These are phyloP conservation scores for Rousettus leschenaultii DNA, from an alignment of 2,113 vertebrate genomes.

Conservation along the genomic window DNA sequence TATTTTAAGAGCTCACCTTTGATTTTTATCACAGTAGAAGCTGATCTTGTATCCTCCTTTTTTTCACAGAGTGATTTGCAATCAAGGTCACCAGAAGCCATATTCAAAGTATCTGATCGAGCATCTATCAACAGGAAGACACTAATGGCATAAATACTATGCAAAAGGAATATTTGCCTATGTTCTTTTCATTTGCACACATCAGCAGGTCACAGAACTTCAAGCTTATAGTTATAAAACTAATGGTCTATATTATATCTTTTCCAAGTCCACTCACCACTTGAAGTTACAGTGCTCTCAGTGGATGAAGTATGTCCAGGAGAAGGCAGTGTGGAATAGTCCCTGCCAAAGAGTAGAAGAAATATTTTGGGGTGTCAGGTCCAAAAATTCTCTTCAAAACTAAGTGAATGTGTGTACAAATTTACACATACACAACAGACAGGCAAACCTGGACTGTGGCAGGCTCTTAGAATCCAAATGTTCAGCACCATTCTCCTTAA, in stretches of 20 bases:
- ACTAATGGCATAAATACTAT: not conserved
- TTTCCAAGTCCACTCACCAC: slow-evolving; percentile 64
- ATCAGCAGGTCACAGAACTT: not conserved
- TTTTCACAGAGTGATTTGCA: slow-evolving; percentile 13
- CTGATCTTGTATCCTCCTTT: not conserved
- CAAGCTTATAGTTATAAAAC: not conserved
- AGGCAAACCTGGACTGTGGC: slow-evolving; percentile 74
- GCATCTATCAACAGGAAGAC: slow-evolving; percentile 58
- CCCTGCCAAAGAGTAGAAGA: slow-evolving; percentile 65
- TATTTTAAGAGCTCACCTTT: slow-evolving; percentile 13
- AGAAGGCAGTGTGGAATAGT: not conserved
- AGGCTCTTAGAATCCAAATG: not conserved
- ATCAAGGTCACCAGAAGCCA: slow-evolving; percentile 44
- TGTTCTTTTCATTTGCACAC: not conserved
- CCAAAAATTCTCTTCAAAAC: not conserved
- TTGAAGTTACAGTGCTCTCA: not conserved
- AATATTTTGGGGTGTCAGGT: not conserved
- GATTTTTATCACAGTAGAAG: not conserved
- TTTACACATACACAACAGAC: not conserved
- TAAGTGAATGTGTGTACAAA: not conserved
- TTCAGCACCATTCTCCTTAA: slow-evolving; percentile 62
- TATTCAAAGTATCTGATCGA: slow-evolving; percentile 53
- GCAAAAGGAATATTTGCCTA: slow-evolving; percentile 42
- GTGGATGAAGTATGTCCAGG: slow-evolving; percentile 8
- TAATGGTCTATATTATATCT: not conserved